phyloP scores from a whole-genome alignment of 2,888 invertebrate species.

The Hecatera dysodea region DNA sequence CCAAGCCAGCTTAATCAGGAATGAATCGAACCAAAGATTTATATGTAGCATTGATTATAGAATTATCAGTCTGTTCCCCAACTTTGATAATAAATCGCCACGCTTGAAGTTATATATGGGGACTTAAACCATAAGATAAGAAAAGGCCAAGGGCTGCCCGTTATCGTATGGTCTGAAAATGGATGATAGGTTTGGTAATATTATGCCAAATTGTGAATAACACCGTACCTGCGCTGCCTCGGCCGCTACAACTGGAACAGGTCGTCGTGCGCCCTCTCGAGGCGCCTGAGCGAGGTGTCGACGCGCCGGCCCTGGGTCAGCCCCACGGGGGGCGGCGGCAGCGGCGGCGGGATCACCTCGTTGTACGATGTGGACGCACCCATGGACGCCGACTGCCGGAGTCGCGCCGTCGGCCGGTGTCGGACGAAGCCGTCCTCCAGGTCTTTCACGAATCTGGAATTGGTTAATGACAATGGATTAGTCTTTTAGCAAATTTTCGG shows the following conservation, averaged over 20 bases:
- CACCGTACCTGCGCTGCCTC: constrained; percentile 84
- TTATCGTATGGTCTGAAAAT: too few species aligned
- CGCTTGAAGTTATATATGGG: too few species aligned
- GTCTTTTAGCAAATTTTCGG: too few species aligned
- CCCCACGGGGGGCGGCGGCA: constrained; percentile 92
- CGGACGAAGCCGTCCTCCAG: constrained; percentile 89
- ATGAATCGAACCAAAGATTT: too few species aligned
- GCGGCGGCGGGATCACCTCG: constrained; percentile 87
- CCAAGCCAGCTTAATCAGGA: too few species aligned
- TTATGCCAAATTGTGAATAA: too few species aligned
- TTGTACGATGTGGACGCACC: constrained; percentile 86
- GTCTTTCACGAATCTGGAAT: constrained; percentile 90
- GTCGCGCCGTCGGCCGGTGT: constrained; percentile 89
- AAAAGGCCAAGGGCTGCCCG: too few species aligned
- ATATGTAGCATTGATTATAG: too few species aligned
- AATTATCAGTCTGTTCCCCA: too few species aligned
- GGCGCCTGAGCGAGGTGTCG: constrained; percentile 94
- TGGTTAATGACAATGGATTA: not conserved
- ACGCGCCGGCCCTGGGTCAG: constrained; percentile 95
- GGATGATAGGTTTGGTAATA: too few species aligned
- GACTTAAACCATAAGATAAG: too few species aligned
- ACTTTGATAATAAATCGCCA: too few species aligned
- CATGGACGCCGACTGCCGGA: constrained; percentile 91
- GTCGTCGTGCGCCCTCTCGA: constrained; percentile 96
- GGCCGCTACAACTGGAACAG: constrained; percentile 97